phyloP scores from a whole-genome alignment of 2,113 vertebrate genomes.

The Ailuropoda melanoleuca region DNA sequence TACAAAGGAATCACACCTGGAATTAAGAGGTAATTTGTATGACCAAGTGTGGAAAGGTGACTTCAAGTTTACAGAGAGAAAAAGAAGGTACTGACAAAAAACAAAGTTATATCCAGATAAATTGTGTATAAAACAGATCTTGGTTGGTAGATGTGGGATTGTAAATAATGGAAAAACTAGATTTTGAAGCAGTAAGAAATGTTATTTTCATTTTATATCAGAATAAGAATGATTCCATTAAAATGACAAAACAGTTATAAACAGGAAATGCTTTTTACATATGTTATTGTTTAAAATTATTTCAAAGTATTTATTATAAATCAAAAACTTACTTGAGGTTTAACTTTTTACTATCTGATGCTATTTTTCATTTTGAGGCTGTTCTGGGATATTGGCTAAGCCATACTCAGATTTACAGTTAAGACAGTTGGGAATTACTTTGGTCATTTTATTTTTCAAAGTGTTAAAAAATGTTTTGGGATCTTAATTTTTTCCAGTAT shows the following conservation, averaged over 20 bases:
- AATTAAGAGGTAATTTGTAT: neutral
- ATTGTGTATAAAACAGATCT: neutral
- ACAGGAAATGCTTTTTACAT: slow-evolving; percentile 1
- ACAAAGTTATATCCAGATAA: neutral
- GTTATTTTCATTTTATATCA: slow-evolving; percentile 31
- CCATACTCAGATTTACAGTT: neutral
- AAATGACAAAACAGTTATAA: neutral
- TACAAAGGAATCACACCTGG: neutral
- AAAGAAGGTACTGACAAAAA: slow-evolving; percentile 10
- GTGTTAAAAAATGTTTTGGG: neutral
- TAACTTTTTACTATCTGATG: neutral
- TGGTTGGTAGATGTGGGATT: neutral
- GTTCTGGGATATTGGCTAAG: neutral
- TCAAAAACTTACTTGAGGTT: neutral
- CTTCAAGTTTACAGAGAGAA: slow-evolving; percentile 1
- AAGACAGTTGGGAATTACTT: neutral
- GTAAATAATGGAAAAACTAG: neutral
- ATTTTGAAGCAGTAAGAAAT: neutral
- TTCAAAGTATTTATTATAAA: neutral
- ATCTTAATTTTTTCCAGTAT: slow-evolving; percentile 4
- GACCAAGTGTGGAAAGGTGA: slow-evolving; percentile 1
- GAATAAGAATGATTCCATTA: neutral
- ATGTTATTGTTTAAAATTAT: slow-evolving; percentile 4
- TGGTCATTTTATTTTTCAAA: slow-evolving; percentile 34
- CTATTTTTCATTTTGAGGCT: slow-evolving; percentile 29